Evolutionary conservation across 23 tunicate genomes (phyloP).

Genomic region (Ascidia mentula): DNA sequence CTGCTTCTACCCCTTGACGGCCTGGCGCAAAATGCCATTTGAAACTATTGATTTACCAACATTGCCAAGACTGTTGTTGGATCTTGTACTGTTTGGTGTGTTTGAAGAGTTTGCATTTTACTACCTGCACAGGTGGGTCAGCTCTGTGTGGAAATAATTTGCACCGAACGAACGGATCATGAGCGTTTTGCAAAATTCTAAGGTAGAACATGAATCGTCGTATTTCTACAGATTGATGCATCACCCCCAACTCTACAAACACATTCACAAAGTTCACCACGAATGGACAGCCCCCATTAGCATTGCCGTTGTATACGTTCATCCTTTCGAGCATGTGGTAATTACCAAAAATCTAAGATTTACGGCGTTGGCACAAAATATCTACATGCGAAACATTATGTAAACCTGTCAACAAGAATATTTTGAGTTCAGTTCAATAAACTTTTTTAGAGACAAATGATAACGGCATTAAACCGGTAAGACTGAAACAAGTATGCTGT

Average conservation of each 20-base stretch:
- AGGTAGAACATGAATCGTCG: no score
- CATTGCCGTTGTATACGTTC: constrained; percentile 73
- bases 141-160: not conserved
- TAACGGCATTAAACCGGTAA: no score
- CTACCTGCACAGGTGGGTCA: constrained; percentile 70
- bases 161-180: not conserved
- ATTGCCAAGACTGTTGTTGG: constrained; percentile 19
- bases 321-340: constrained; percentile 74
- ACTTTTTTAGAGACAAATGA: no score
- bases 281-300: constrained; percentile 89
- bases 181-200: no score
- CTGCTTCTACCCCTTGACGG: constrained; percentile 41
- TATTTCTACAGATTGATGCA: constrained; percentile 46
- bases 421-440: no score
- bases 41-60: constrained; percentile 45
- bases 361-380: no score
- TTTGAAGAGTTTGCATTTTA: constrained; percentile 61
- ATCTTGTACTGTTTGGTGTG: constrained; percentile 33
- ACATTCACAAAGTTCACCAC: constrained; percentile 71
- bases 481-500: no score
- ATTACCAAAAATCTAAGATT: no score
- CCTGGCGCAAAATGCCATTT: constrained; percentile 46
- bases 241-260: constrained; percentile 59
- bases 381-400: no score
- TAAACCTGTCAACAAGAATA: no score